Evolutionary conservation across 37 sponge, comb jelly and placozoan genomes (phyloP), one percentile per base, ranked within the genome.

Genomic region (Dysidea cf. avara): DNA sequence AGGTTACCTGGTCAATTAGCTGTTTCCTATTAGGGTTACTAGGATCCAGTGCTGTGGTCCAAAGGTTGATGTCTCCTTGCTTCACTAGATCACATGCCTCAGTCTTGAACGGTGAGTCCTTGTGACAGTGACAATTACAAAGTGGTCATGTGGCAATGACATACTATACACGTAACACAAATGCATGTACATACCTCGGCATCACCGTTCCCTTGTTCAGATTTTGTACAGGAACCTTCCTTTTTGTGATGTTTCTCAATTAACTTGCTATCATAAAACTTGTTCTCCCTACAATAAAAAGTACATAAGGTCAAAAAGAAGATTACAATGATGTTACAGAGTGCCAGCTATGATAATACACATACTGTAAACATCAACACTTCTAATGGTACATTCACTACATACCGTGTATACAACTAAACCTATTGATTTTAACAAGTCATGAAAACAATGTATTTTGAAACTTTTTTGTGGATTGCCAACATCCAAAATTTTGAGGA

Each of bases 211-310:
- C 99, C 99, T 39, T 95, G 81, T 81, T 97, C 99, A 38, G 91
- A 97, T 24, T 95, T 82, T 29, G 94, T 90, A 76, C 99, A 97
- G 55, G 99, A 95, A 75, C 94, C 99, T 50, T 95, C 66, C 93
- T 97, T 97, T 83, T 97, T 95, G 43, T 95, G 94, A 61, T 97
- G 94, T 38, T 81, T 80, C 11, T 95, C 99, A 22, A 97, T 90
- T 50, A 90, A 90, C 7, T 68, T 77, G 61, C 95, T 94, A 59
- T 97, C 99, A 66, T 97, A 97, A n/a, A n/a, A n/a, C n/a, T n/a
- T n/a, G n/a, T n/a, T n/a, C n/a, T n/a, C n/a, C n/a, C n/a, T n/a
- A n/a, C n/a, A n/a, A n/a, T n/a, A n/a, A n/a, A n/a, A n/a, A n/a
- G n/a, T n/a, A n/a, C n/a, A n/a, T n/a, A n/a, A n/a, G n/a, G n/a